Evolutionary conservation across 1,140 invertebrate genomes (phyloP).

Genomic region (Scaptomyza hsui): DNA sequence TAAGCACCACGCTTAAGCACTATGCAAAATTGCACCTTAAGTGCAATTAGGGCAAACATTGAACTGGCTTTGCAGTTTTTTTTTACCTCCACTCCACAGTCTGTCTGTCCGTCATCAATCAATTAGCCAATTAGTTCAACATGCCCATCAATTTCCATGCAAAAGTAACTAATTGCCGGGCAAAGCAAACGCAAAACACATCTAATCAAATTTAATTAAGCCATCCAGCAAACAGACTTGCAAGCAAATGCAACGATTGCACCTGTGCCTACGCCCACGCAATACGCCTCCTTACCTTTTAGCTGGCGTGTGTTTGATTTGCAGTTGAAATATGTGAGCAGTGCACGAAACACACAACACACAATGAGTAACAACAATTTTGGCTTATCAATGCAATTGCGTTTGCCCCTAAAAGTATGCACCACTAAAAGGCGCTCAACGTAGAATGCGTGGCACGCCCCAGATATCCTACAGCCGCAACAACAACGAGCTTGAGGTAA

Average conservation of each 20-base stretch:
- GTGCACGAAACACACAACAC: conserved; percentile 56
- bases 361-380: conserved; percentile 48
- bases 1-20: conserved; percentile 36
- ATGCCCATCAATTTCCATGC: conserved; percentile 64
- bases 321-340: conserved; percentile 64
- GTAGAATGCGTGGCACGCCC: conserved; percentile 68
- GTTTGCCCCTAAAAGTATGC: conserved; percentile 63
- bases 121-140: conserved; percentile 77
- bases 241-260: conserved; percentile 36
- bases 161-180: conserved; percentile 76
- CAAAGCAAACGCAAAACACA: conserved; percentile 65
- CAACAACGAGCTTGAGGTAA: conserved; percentile 47
- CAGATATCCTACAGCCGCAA: conserved; percentile 18
- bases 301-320: conserved; percentile 72
- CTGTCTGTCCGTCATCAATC: conserved; percentile 59
- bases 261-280: conserved; percentile 32
- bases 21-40: conserved; percentile 20
- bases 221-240: conserved; percentile 63
- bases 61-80: background rate
- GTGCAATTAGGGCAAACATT: conserved; percentile 63
- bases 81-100: background rate
- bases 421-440: conserved; percentile 63
- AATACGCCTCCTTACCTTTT: conserved; percentile 31
- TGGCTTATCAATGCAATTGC: conserved; percentile 72
- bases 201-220: conserved; percentile 83